Percentiles rank a stretch among this genome's conserved stretches.
These are phyloP conservation scores for Bergia puertoricense DNA, from an alignment of 92 coral and sea anemone genomes.

Conservation along the genomic window DNA sequence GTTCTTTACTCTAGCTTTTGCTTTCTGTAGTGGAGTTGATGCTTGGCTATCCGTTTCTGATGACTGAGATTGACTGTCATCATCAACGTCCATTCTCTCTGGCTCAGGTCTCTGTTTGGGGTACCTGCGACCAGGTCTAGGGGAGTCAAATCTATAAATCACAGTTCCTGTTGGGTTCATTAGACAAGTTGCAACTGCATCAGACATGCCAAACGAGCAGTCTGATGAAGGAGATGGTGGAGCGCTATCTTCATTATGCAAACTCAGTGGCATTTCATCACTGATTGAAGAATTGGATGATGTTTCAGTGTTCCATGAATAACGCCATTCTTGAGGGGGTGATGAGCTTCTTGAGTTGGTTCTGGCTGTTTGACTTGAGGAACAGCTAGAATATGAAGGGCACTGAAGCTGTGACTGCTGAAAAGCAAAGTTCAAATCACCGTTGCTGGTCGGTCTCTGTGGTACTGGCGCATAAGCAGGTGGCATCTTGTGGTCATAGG, in stretches of 20 bases:
- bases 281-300: constrained; percentile 88
- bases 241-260: constrained; percentile 70
- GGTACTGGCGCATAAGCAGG: constrained; percentile 84
- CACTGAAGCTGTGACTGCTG: constrained; percentile 42
- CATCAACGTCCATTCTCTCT: constrained; percentile 68
- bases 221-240: constrained; percentile 87
- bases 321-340: constrained; percentile 65
- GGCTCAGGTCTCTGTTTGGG: constrained; percentile 40
- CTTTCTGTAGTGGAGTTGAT: constrained; percentile 50
- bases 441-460: constrained; percentile 56
- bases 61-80: constrained; percentile 54
- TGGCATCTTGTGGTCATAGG: constrained; percentile 60
- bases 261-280: constrained; percentile 85
- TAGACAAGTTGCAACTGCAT: constrained; percentile 65
- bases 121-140: constrained; percentile 44
- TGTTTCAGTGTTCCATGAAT: constrained; percentile 89
- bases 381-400: constrained; percentile 33
- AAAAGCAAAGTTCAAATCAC: constrained; percentile 50
- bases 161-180: constrained; percentile 80
- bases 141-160: constrained; percentile 63
- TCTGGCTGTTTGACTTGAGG: constrained; percentile 26
- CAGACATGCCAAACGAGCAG: constrained; percentile 62
- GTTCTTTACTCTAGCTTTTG: constrained; percentile 66
- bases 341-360: constrained; percentile 57
- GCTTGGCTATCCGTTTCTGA: constrained; percentile 62